Conservation (phyloP, 1,140 invertebrate genomes). For the Limonius californicus region DNA sequence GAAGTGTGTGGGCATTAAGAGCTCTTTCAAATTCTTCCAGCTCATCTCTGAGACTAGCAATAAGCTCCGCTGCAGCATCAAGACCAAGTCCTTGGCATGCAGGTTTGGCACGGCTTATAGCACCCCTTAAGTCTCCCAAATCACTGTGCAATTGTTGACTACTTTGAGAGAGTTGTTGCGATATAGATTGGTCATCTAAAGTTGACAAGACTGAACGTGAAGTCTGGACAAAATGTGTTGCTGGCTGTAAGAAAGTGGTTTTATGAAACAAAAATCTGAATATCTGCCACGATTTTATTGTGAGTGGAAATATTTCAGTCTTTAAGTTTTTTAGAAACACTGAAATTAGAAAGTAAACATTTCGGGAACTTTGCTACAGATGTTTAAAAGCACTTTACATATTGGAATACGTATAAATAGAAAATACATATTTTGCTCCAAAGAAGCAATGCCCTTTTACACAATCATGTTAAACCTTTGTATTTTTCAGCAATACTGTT, state of each 20-base stretch:
- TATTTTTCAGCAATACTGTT: too few relatives aligned
- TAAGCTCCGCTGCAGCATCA: slow-evolving; percentile 77
- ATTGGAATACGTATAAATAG: too few relatives aligned
- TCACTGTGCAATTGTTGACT: slow-evolving; percentile 73
- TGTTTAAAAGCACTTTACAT: too few relatives aligned
- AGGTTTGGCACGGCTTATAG: slow-evolving; percentile 79
- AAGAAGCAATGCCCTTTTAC: too few relatives aligned
- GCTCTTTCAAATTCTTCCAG: slow-evolving; percentile 75
- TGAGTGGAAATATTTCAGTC: too few relatives aligned
- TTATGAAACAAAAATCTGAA: too few relatives aligned
- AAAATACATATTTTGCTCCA: too few relatives aligned
- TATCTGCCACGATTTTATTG: too few relatives aligned
- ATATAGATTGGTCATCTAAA: slow-evolving; percentile 66
- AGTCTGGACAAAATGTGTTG: slow-evolving; percentile 61
- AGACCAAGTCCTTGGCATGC: slow-evolving; percentile 84
- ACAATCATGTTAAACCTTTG: too few relatives aligned
- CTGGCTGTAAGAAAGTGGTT: slow-evolving; percentile 36
- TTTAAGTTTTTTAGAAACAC: too few relatives aligned
- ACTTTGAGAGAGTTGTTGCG: slow-evolving; percentile 58
- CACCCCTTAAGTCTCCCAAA: slow-evolving; percentile 70
- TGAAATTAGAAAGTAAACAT: too few relatives aligned
- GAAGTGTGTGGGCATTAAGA: slow-evolving; percentile 64
- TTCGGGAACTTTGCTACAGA: too few relatives aligned
- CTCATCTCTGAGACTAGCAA: slow-evolving; percentile 76
- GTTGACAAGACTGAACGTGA: slow-evolving; percentile 82